These are phyloP conservation scores for Oxyteleia sp. DNA, from an alignment of 2,888 invertebrate species.

Conservation along the genomic window DNA sequence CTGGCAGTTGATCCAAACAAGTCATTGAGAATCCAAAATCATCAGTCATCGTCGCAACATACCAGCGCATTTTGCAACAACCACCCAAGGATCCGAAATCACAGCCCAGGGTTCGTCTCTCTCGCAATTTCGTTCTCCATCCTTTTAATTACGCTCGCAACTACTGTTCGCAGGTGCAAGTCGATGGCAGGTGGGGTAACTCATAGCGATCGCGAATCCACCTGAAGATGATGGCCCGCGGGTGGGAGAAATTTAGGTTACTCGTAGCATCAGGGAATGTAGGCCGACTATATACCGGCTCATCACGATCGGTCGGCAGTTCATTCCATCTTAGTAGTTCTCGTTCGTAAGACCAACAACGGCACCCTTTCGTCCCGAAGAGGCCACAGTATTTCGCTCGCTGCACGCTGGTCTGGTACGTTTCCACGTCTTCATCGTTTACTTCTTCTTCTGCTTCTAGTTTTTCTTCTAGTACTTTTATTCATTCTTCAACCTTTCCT, in stretches of 20 bases:
- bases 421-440: slow-evolving; percentile 17
- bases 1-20: too few relatives aligned
- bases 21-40: not conserved
- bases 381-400: slow-evolving; percentile 48
- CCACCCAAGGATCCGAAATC: slow-evolving; percentile 26
- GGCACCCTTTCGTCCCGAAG: slow-evolving; percentile 59
- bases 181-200: slow-evolving; percentile 71
- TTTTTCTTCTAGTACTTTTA: too few relatives aligned
- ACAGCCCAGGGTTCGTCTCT: slow-evolving; percentile 18
- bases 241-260: slow-evolving; percentile 87
- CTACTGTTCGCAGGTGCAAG: slow-evolving; percentile 67
- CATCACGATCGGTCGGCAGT: slow-evolving; percentile 84
- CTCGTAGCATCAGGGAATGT: slow-evolving; percentile 87
- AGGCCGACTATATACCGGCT: slow-evolving; percentile 87
- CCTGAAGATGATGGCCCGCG: slow-evolving; percentile 71
- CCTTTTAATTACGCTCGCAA: slow-evolving; percentile 57
- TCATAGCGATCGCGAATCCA: slow-evolving; percentile 65
- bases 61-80: not conserved
- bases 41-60: not conserved
- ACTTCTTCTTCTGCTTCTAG: slow-evolving; percentile 22
- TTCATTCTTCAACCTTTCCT: too few relatives aligned
- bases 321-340: slow-evolving; percentile 84
- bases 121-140: slow-evolving; percentile 14
- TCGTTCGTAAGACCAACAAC: slow-evolving; percentile 77
- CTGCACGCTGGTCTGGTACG: slow-evolving; percentile 68